Evolutionary conservation across 2,888 invertebrate species (phyloP), one percentile per base, ranked within the genome.

Genomic region (Orthonevra nobilis): DNA sequence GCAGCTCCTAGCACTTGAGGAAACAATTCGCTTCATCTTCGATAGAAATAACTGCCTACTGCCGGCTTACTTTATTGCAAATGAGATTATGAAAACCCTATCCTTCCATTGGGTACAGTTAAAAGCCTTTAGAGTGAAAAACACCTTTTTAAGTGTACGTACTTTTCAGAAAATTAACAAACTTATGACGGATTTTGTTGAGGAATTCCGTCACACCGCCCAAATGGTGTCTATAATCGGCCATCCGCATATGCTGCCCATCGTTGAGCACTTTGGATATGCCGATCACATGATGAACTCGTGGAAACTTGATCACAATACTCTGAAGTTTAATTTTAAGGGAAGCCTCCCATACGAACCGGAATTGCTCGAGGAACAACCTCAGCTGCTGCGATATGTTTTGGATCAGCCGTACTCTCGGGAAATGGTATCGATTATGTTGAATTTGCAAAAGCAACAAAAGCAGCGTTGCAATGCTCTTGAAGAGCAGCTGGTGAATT

Each of bases 171-270:
- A 95, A 91, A 89, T 98, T 40, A 95, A 97, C 26, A 93, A 94
- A 85, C 89, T 97, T 19, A 91, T 98, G 85, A 94, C 96, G 1
- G 93, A 93, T 86, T 97, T 97, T 88, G 94, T 97, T 2, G 96
- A 97, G 86, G 96, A 96, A 89, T 98, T 98, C 88, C 93, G 96
- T 81, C 93, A 95, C 9, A 95, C 96, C 74, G 97, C 98, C 0
- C 97, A 98, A 90, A 98, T 98, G 96, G 96, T 98, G 0, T 95
- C 97, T 0, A 95, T 97, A 63, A 93, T 96, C 81, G 96, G 96
- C 0, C 95, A 97, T 83, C 93, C 96, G 0, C 93, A 95, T 85
- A 95, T 98, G 94, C 89, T 97, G 52, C 98, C 98, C 0, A 95
- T 98, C 10, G 97, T 98, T 0, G 97, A 98, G 83, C 96, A 97